Base-by-base conservation (phyloP, 2,888 invertebrate species). In the Amphipoea lucens region DNA sequence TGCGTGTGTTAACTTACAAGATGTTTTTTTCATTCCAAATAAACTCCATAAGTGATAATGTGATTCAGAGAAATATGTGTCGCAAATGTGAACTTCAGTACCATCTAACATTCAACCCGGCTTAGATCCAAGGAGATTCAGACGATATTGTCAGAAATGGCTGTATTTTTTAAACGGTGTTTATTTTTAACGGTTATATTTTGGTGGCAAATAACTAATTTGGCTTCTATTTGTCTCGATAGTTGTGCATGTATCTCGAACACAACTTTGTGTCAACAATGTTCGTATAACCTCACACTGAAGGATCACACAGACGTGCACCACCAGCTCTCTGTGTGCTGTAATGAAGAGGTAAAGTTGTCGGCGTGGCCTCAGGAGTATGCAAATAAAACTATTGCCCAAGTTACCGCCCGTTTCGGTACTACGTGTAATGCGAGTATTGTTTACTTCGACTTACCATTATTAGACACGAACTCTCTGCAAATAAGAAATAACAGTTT, bases 21-120 rank as follows among this genome's bases (percentile, higher is more conserved):
- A 96, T 96, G 95, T 92, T 92, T 89, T 88, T 88, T 90, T 93
- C 89, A 90, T 89, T 90, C 90, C 91, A 89, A 92, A 91, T 89
- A 88, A 90, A 91, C 89, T 87, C 92, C 85, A 86, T 90, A 87
- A 88, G 93, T 94, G 93, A 90, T 85, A 87, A 90, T 91, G 93
- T 94, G 91, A 92, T 91, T 90, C 88, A 89, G 86, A 93, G 90
- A 85, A 91, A 91, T 89, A 92, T 94, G 92, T 92, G 91, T 90
- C 89, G 90, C 89, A 89, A 92, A 89, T 91, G 92, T 90, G 91
- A 92, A 92, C 89, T 94, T 84, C 93, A 93, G 89, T 93, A 93
- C 85, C 90, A 94, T 90, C 92, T 95, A 90, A 93, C 94, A 91
- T 94, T 95, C 87, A 96, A 95, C 92, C 96, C 96, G 82, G 95